Percentiles rank a stretch among this genome's conserved stretches.
Evolutionary conservation across 2,797 vertebrate species (phyloP).

Genomic region (Tokudaia muenninki): DNA sequence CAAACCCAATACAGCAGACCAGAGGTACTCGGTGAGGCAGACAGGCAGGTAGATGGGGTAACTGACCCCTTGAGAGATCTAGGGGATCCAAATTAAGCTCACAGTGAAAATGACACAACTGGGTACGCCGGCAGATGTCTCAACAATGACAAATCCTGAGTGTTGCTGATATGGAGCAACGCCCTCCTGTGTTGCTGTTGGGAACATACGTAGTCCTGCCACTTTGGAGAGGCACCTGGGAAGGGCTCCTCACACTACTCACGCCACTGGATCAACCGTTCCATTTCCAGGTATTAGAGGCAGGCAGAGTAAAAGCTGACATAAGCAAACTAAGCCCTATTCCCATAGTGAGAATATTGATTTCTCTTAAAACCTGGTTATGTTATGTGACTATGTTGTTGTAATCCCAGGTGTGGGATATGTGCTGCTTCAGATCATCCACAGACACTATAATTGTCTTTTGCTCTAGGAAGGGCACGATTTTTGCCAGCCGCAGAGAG

Average conservation of each 20-base stretch:
- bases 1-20: background rate
- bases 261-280: background rate
- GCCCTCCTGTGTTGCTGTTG: too few species aligned
- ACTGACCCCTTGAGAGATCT: background rate
- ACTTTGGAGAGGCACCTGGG: background rate
- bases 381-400: too few species aligned
- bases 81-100: background rate
- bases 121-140: background rate
- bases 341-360: background rate
- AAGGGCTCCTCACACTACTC: too few species aligned
- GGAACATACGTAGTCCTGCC: background rate
- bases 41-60: background rate
- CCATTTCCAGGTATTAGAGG: background rate
- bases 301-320: background rate
- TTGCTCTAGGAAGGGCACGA: too few species aligned
- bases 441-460: too few species aligned
- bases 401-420: too few species aligned
- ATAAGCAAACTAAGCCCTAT: background rate
- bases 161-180: background rate
- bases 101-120: too few species aligned
- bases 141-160: background rate
- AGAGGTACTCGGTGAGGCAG: background rate
- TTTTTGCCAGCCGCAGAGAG: too few species aligned
- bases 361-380: too few species aligned
- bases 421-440: too few species aligned